These are phyloP conservation scores for Xenus cinereus DNA, from an alignment of 2,113 vertebrate species.

Conservation along the genomic window DNA sequence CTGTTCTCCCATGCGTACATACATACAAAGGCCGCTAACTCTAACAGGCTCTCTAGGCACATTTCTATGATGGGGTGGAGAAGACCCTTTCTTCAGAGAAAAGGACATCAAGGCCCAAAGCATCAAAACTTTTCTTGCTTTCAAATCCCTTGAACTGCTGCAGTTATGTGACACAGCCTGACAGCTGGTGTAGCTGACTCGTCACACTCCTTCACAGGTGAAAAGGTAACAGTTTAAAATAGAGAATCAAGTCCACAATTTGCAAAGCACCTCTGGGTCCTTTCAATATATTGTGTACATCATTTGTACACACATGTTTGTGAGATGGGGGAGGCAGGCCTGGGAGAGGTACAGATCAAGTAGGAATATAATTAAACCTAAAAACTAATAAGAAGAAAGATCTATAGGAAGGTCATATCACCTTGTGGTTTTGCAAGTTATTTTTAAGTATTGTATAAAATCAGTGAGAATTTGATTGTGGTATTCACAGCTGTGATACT, in stretches of 20 bases:
- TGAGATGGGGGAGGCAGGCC: not conserved
- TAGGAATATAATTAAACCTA: conserved; percentile 26
- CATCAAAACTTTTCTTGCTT: not conserved
- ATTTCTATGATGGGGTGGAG: not conserved
- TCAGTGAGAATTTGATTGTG: conserved; percentile 27
- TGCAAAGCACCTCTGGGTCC: conserved; percentile 48
- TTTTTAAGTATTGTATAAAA: conserved; percentile 51
- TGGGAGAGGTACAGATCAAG: conserved; percentile 19
- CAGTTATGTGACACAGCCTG: not conserved
- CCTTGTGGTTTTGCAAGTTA: conserved; percentile 31
- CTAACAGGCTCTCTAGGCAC: not conserved
- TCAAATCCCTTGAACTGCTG: not conserved
- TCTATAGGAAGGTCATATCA: conserved; percentile 42
- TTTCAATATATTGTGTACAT: conserved; percentile 38
- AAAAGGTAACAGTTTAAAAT: not conserved
- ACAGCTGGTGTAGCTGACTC: not conserved
- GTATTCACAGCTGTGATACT: conserved; percentile 21
- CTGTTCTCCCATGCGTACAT: not conserved
- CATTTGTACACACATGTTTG: conserved; percentile 9
- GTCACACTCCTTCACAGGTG: not conserved
- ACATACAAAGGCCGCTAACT: not conserved
- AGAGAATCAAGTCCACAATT: not conserved
- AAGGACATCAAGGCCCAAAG: not conserved
- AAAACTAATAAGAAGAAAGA: conserved; percentile 51
- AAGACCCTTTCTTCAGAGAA: not conserved